Base-by-base conservation (phyloP, 2,113 vertebrate species). In the Brachyhypopomus gauderio region DNA sequence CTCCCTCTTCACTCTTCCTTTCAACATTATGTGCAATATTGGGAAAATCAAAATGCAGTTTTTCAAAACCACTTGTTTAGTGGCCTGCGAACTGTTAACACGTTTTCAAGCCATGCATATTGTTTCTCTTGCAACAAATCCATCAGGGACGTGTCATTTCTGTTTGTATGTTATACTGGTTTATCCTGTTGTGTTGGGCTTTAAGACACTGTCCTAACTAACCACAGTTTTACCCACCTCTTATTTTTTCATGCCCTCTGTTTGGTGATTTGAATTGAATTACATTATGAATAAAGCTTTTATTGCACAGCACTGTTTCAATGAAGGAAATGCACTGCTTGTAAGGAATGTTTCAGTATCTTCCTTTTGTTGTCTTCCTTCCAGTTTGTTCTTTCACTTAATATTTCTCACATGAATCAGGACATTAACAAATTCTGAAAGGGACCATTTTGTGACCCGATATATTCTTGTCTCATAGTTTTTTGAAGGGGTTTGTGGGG, bases 361-460 rank as follows among this genome's bases (percentile, higher is more conserved):
- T 76, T 75, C 45, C 83, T 72, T 45, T n/a, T n/a, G n/a, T n/a
- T n/a, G n/a, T n/a, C n/a, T n/a, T n/a, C n/a, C n/a, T n/a, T n/a
- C n/a, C n/a, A n/a, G n/a, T 77, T 55, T 67, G 69, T 48, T 60
- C 19, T 56, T 36, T 60, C 17, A 55, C 27, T 55, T 56, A 66
- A 41, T 56, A 23, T 75, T 73, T 84, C 38, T 75, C 19, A 55
- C 45, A 55, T 19, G 22, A 30, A 34, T 17, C 19, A 80, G 41
- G 11, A 75, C 48, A 59, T 59, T 62, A 69, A 45, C 27, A 75
- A 76, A 58, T 60, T 56, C 67, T 41, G 62, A 74, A 72, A 64
- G 84, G 84, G 81, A 81, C 86, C 84, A 85, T 81, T 85, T 80
- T 81, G 71, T 84, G 75, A 73, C 52, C 77, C 81, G 74, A 55